Evolutionary conservation across 2,797 vertebrate species (phyloP).

Genomic region (Peromyscus melanophrys): DNA sequence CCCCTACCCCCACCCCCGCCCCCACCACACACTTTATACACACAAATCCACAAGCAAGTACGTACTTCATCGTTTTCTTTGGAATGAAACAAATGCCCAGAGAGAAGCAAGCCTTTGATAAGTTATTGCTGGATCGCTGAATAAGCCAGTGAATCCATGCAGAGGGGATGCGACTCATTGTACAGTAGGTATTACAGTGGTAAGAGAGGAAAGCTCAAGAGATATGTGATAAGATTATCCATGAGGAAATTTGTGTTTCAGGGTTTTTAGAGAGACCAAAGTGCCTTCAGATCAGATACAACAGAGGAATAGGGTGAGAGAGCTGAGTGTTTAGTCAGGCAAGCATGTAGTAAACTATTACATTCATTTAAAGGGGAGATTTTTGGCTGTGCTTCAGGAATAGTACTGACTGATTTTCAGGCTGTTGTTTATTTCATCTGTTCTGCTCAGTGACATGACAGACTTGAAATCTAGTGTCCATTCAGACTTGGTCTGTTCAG

Average conservation of each 20-base stretch:
- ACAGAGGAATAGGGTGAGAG: background rate
- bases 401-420: background rate
- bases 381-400: background rate
- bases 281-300: background rate
- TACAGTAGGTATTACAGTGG: accelerated
- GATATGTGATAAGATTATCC: accelerated
- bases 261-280: background rate
- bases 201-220: background rate
- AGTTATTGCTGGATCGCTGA: background rate
- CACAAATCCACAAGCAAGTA: background rate
- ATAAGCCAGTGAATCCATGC: background rate
- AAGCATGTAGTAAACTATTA: accelerated
- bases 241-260: background rate
- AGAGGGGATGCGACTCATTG: background rate
- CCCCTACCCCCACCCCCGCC: accelerated
- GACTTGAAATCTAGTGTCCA: background rate
- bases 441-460: background rate
- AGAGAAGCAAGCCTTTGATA: background rate
- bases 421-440: background rate
- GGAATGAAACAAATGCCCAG: background rate
- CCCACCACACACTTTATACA: background rate
- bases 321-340: background rate
- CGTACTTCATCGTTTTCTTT: background rate
- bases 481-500: background rate
- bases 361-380: background rate